Percentiles rank a stretch among this genome's conserved stretches.
Evolutionary conservation across 2,113 vertebrate species (phyloP).

Genomic region (Catharus fuscescens): DNA sequence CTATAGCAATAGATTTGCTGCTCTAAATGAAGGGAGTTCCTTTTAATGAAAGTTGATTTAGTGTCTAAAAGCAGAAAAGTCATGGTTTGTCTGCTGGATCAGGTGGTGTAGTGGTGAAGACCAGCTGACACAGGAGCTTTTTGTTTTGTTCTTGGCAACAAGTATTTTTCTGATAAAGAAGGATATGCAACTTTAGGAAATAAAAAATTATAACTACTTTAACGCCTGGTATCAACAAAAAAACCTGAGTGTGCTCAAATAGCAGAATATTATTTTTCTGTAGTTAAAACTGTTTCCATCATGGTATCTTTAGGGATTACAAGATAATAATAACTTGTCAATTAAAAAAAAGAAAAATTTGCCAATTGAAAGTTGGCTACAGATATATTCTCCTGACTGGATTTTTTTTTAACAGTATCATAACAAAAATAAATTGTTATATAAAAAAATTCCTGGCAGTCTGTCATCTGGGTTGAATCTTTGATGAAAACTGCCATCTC

Average conservation of each 20-base stretch:
- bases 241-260: neutral
- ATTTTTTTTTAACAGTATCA: neutral
- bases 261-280: neutral
- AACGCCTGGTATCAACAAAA: neutral
- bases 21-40: constrained; percentile 15
- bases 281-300: neutral
- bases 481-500: neutral
- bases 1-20: neutral
- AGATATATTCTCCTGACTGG: neutral
- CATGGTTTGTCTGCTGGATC: constrained; percentile 33
- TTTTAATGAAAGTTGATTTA: constrained; percentile 33
- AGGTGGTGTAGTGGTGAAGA: constrained; percentile 32
- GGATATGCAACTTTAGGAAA: neutral
- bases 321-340: neutral
- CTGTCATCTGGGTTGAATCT: neutral
- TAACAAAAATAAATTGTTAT: neutral
- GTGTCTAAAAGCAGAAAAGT: neutral
- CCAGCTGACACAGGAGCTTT: constrained; percentile 35
- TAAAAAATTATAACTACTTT: neutral
- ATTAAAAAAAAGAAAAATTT: neutral
- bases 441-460: neutral
- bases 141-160: neutral
- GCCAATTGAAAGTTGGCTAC: neutral
- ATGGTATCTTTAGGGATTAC: neutral
- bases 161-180: neutral